Evolutionary conservation across 2,113 vertebrate species (phyloP).

Genomic region (Arothron firmamentum): DNA sequence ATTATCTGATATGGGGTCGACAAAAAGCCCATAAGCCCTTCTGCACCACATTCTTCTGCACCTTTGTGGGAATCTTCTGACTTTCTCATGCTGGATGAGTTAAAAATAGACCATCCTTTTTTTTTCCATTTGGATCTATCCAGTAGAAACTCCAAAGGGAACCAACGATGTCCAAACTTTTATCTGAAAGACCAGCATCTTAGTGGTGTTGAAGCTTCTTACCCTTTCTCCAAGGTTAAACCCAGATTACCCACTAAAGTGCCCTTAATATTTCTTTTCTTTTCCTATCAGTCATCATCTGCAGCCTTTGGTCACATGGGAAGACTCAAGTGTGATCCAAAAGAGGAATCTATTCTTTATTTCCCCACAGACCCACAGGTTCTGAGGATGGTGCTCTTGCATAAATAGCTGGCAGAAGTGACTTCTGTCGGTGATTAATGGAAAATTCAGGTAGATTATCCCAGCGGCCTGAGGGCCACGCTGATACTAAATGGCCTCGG

Average conservation of each 20-base stretch:
- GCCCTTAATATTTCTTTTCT: background rate
- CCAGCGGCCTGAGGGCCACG: slow-evolving; percentile 18
- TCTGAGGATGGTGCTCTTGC: slow-evolving; percentile 20
- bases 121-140: background rate
- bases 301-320: too few relatives aligned
- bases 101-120: too few relatives aligned
- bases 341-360: too few relatives aligned
- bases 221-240: background rate
- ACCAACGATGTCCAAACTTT: background rate
- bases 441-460: slow-evolving; percentile 39
- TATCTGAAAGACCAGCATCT: background rate
- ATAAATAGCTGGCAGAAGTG: slow-evolving; percentile 23
- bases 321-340: too few relatives aligned
- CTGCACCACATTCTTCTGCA: background rate
- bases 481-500: slow-evolving; percentile 51
- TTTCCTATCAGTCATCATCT: too few relatives aligned
- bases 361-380: slow-evolving; percentile 5
- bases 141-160: slow-evolving; percentile 2
- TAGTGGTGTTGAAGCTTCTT: background rate
- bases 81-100: background rate
- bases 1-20: too few relatives aligned
- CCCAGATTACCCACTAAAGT: background rate
- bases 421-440: slow-evolving; percentile 46
- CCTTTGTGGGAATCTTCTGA: background rate
- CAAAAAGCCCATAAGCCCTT: background rate